Evolutionary conservation across 2,113 vertebrate species (phyloP), one percentile per base, ranked within the genome.

Genomic region (Boulengeromyrus knoepffleri): DNA sequence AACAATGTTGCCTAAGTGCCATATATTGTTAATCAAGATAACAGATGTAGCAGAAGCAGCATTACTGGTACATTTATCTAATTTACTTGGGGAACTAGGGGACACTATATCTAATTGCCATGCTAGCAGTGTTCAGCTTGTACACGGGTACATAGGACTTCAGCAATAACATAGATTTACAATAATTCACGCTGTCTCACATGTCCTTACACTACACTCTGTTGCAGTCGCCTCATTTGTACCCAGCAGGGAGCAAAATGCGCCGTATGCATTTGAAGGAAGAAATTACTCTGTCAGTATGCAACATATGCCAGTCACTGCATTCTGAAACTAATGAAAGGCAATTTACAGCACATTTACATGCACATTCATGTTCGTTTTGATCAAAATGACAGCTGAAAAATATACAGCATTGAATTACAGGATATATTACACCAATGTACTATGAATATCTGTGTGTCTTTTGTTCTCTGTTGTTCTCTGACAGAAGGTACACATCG

Each of bases 271-370:
- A 45, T 53, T 53, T 27, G 45, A 50, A 21, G 66, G 85, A 45
- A 77, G 62, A 77, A 88, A 90, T 86, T 52, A 66, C 87, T 74
- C 66, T 91, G 42, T 56, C 80, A 91, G 36, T 86, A 15, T 66
- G 88, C 42, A 91, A 70, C 90, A 89, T 89, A 85, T 90, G 90
- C 87, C 87, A 42, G 31, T 47, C 84, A 62, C 50, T 62, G 89
- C 89, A 89, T 74, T 88, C 77, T 53, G 46, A 88, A 80, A 46
- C 49, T 66, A 88, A 90, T 84, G 90, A 88, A 88, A 88, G 74
- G 86, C 70, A 90, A 88, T 90, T 90, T 90, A 62, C 52, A 85
- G 49, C 46, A 53, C 87, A 31, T 21, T 77, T 90, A 17, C 19
- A 62, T 39, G 88, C n/a, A 3, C 24, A 80, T 85, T 80, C 58